Base-by-base conservation (phyloP, 1,140 invertebrate species). In the Drosophila pallidifrons region DNA sequence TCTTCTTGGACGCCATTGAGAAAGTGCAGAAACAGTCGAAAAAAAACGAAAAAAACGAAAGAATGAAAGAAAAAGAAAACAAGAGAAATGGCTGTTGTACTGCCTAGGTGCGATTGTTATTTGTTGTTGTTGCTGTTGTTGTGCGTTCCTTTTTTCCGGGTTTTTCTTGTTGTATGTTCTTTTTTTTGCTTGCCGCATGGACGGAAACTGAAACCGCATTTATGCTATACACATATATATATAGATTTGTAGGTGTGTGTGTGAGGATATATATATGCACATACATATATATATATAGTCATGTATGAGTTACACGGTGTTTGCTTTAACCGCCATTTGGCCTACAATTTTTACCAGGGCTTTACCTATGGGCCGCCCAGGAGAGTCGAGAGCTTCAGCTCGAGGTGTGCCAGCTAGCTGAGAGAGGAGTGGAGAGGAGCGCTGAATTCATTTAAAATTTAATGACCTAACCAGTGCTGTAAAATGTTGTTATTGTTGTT, bases 361-460 rank as follows among this genome's bases (percentile, higher is more conserved):
- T 88, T 88, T 82, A 82, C 79, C 76, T 82, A 86, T 87, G 79
- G 52, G 59, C 63, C 38, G 15, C 30, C 16, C 47, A 32, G 46
- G 46, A 16, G 46, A 46, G 32, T 16, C 60, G 43, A 54, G 76
- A 32, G 30, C 30, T 32, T 32, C 30, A 32, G 30, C 30, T 32
- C 30, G 5, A 32, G 30, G 30, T 32, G 5, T 6, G 7, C 6
- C 7, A 25, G 5, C 30, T 0, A 7, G 30, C 30, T 32, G 30
- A 25, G 20, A 25, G 20, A 25, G 20, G 59, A 28, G 51, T 46
- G 30, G 43, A 45, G 30, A 15, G 59, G 41, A 52, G 69, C 77
- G 82, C 76, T 64, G 80, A 89, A 89, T 90, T 89, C 85, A 85
- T 90, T 89, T 90, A 89, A 89, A 89, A 90, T 89, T 89, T 89